These are phyloP conservation scores for Thamnophis sirtalis DNA, from an alignment of 2,113 vertebrate genomes.

Conservation along the genomic window DNA sequence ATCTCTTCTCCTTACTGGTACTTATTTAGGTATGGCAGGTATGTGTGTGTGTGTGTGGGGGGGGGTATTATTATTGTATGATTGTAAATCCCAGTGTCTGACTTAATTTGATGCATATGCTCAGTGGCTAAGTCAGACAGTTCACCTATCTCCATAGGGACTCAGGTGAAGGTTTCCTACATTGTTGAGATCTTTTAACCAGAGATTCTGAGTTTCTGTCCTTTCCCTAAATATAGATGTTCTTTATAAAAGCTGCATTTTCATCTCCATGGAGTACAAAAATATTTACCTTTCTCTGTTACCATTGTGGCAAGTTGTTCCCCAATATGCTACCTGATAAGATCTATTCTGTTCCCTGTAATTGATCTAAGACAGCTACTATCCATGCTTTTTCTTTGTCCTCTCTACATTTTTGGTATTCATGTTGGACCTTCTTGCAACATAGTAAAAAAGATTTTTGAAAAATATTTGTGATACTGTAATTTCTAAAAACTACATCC, in stretches of 20 bases:
- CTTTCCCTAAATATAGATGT: not conserved
- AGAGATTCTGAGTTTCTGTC: not conserved
- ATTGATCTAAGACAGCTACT: not conserved
- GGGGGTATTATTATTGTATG: not conserved
- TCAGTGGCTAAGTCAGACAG: not conserved
- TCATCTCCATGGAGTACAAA: not conserved
- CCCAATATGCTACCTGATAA: not conserved
- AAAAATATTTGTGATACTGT: not conserved
- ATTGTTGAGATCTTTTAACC: not conserved
- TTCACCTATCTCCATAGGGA: not conserved
- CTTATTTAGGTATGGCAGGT: not conserved
- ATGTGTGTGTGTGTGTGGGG: too few species aligned
- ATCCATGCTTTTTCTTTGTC: not conserved
- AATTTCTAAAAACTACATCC: not conserved
- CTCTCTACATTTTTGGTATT: not conserved
- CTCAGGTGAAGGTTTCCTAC: not conserved
- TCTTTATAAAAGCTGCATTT: not conserved
- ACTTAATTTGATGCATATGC: not conserved
- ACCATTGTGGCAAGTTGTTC: not conserved
- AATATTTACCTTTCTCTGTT: not conserved
- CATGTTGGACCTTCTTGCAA: not conserved
- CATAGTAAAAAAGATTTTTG: not conserved
- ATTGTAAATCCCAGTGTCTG: not conserved
- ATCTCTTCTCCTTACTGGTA: not conserved
- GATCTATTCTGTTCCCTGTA: not conserved